Evolutionary conservation across 2,888 invertebrate species (phyloP).

Genomic region (Ariolimax columbianus): DNA sequence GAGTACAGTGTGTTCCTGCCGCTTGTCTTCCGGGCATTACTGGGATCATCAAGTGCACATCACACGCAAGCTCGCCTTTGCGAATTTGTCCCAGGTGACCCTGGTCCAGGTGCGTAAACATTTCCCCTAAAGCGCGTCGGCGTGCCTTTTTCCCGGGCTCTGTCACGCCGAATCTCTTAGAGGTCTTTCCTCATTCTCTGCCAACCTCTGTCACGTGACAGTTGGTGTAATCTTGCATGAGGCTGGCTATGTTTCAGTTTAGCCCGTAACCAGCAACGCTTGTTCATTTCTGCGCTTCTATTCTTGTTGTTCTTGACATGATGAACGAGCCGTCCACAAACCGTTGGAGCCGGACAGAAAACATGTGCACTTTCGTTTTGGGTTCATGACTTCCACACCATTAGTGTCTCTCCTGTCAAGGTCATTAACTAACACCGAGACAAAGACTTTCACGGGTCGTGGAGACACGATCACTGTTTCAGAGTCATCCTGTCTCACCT

Average conservation of each 20-base stretch:
- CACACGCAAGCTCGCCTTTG: background rate
- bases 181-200: background rate
- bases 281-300: too few species aligned
- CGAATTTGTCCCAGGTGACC: background rate
- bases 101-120: background rate
- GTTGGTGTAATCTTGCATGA: background rate
- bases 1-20: background rate
- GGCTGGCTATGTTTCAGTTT: background rate
- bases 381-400: too few species aligned
- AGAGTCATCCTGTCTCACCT: too few species aligned
- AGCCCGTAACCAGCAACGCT: too few species aligned
- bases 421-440: too few species aligned
- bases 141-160: background rate
- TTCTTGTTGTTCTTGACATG: too few species aligned
- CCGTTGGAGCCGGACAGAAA: too few species aligned
- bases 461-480: too few species aligned
- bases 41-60: background rate
- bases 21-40: background rate
- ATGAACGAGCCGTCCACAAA: too few species aligned
- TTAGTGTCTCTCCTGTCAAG: too few species aligned
- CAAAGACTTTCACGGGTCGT: too few species aligned
- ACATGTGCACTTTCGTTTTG: too few species aligned
- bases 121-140: background rate
- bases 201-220: background rate
- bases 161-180: background rate